These are phyloP conservation scores for Pongo pygmaeus DNA, from an alignment of 2,113 vertebrate genomes.

Conservation along the genomic window DNA sequence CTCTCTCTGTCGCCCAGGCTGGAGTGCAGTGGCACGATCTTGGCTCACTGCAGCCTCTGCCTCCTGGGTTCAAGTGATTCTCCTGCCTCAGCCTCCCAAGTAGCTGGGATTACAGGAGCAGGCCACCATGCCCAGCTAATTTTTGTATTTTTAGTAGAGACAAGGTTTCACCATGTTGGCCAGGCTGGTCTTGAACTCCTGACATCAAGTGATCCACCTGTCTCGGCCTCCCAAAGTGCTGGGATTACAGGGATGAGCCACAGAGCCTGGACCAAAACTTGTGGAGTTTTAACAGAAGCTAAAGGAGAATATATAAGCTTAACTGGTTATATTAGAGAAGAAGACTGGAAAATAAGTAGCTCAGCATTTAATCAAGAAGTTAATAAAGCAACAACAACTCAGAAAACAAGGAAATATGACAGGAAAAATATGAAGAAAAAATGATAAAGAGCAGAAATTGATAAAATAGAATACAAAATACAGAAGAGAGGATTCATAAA, in stretches of 20 bases:
- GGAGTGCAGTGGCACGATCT: background rate
- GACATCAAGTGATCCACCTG: background rate
- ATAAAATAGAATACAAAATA: background rate
- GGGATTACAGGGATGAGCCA: background rate
- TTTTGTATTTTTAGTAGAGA: background rate
- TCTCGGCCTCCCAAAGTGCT: background rate
- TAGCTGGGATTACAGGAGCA: background rate
- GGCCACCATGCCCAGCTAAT: background rate
- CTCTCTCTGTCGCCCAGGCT: background rate
- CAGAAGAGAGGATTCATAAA: background rate
- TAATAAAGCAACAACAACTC: background rate
- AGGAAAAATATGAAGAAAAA: background rate
- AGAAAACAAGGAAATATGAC: background rate
- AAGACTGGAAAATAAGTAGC: background rate
- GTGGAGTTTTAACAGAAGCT: background rate
- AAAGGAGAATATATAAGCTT: background rate
- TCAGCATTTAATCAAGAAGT: background rate
- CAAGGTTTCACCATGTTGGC: background rate
- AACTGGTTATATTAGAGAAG: background rate
- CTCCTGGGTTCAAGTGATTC: background rate
- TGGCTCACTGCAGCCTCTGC: background rate
- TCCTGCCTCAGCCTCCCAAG: background rate
- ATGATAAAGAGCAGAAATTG: background rate
- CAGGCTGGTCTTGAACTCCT: background rate
- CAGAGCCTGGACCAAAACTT: background rate